Conservation (phyloP, 2,797 vertebrate genomes). For the Smutsia gigantea region DNA sequence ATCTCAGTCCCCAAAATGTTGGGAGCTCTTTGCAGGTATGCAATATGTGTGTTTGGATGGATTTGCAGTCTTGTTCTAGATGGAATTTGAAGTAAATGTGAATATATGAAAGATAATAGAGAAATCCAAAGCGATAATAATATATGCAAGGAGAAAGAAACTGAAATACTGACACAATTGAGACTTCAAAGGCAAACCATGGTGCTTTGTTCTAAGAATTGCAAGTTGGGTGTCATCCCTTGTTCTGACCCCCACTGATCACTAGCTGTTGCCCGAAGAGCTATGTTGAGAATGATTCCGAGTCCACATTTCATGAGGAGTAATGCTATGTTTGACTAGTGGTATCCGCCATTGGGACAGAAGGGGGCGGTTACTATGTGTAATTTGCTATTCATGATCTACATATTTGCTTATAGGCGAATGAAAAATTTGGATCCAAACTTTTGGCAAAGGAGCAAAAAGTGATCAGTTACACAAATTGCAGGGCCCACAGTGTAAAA, state of each 20-base stretch:
- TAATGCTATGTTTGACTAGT: neutral
- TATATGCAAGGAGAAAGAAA: neutral
- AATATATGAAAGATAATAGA: constrained; percentile 13
- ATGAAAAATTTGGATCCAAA: neutral
- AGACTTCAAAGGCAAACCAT: neutral
- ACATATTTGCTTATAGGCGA: neutral
- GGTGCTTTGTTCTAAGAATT: neutral
- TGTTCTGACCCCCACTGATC: neutral
- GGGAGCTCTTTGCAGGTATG: neutral
- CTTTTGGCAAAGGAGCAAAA: neutral
- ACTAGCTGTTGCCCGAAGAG: neutral
- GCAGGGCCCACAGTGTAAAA: neutral
- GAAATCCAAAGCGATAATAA: neutral
- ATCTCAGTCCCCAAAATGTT: neutral
- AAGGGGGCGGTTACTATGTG: neutral
- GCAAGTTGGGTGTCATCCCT: neutral
- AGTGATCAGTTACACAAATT: neutral
- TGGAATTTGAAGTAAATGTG: constrained; percentile 24
- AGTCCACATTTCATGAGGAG: neutral
- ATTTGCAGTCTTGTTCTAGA: constrained; percentile 1
- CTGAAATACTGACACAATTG: neutral
- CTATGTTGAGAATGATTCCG: neutral
- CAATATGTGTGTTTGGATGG: neutral
- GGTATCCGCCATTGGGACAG: neutral
- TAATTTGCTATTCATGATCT: neutral